A percentile compares a stretch with the other conserved stretches of the same genome.
Evolutionary conservation across 2,113 vertebrate species (phyloP).

Genomic region (Saguinus midas): DNA sequence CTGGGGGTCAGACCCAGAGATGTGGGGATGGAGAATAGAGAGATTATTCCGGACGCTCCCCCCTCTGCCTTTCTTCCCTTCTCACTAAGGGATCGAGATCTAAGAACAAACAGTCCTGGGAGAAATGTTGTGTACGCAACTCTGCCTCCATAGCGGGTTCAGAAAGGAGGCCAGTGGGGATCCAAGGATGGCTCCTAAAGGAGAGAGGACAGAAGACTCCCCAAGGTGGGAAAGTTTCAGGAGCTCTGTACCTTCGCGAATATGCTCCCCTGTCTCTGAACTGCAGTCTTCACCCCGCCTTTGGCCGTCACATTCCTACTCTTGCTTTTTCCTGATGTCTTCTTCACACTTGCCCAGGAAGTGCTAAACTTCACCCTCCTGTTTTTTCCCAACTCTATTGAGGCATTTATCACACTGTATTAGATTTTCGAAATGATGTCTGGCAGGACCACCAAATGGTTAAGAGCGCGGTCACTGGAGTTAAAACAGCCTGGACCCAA

Average conservation of each 20-base stretch:
- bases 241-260: neutral
- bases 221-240: neutral
- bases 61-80: neutral
- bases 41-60: neutral
- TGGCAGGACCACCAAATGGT: neutral
- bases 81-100: neutral
- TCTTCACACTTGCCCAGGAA: neutral
- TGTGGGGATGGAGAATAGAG: fast-evolving
- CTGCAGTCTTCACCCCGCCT: neutral
- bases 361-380: neutral
- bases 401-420: neutral
- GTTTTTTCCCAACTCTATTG: neutral
- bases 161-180: neutral
- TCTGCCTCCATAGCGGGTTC: neutral
- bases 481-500: neutral
- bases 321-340: neutral
- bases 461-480: neutral
- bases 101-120: neutral
- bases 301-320: neutral
- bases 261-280: neutral
- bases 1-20: neutral
- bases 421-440: neutral
- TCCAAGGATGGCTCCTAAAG: too few relatives aligned
- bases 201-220: neutral
- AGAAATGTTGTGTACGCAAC: too few relatives aligned